These are phyloP conservation scores for Epiblema foenella DNA, from an alignment of 2,888 invertebrate genomes.

Conservation along the genomic window DNA sequence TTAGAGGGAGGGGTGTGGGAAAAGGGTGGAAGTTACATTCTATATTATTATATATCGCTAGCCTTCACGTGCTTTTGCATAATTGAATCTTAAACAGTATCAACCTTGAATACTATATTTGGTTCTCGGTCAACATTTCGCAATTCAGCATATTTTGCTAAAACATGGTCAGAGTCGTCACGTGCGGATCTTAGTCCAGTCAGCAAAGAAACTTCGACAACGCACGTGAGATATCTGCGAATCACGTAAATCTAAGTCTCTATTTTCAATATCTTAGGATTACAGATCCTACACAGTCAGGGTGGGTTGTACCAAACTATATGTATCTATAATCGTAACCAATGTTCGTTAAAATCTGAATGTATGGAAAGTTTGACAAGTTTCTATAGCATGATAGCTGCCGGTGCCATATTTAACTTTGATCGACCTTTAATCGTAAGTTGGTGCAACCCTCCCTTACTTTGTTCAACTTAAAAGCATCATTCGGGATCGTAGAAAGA, in stretches of 20 bases:
- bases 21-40: too few relatives aligned
- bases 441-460: too few relatives aligned
- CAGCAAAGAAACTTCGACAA: constrained; percentile 13
- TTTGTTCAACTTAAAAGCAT: not conserved
- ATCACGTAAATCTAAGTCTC: not conserved
- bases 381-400: too few relatives aligned
- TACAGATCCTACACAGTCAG: too few relatives aligned
- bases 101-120: constrained; percentile 26
- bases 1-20: too few relatives aligned
- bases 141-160: constrained; percentile 26
- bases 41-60: not conserved
- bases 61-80: not conserved
- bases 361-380: too few relatives aligned
- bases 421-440: too few relatives aligned
- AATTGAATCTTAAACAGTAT: not conserved
- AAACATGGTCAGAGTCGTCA: constrained; percentile 6
- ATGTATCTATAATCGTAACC: too few relatives aligned
- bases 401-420: too few relatives aligned
- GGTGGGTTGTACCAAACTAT: too few relatives aligned
- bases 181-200: constrained; percentile 19
- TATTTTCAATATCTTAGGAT: not conserved
- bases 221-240: constrained; percentile 3
- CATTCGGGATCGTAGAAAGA: too few relatives aligned
- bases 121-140: constrained; percentile 25
- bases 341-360: too few relatives aligned